Percentiles rank a stretch among this genome's conserved stretches.
These are phyloP conservation scores for Helarctos malayanus DNA, from an alignment of 2,797 vertebrate species.

Conservation along the genomic window DNA sequence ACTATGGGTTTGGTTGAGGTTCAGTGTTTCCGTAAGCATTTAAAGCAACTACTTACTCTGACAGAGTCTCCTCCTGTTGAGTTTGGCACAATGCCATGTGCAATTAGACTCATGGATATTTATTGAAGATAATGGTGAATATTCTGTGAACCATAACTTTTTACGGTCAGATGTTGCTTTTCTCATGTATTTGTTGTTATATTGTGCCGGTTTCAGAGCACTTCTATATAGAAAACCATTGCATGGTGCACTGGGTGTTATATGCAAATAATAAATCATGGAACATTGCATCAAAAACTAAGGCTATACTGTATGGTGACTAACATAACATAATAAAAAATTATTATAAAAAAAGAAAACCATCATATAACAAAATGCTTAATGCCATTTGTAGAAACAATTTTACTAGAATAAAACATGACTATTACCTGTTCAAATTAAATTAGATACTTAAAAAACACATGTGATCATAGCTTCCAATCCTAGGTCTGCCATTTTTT, in stretches of 20 bases:
- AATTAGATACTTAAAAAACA: slow-evolving; percentile 64
- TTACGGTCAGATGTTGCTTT: slow-evolving; percentile 38
- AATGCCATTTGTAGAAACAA: slow-evolving; percentile 24
- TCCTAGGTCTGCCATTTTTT: slow-evolving; percentile 54
- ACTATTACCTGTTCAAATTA: slow-evolving; percentile 36
- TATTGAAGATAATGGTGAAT: slow-evolving; percentile 50
- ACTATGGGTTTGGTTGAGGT: neutral
- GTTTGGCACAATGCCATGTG: slow-evolving; percentile 52
- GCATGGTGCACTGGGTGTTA: too few relatives aligned
- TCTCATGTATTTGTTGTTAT: neutral
- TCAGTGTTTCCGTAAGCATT: slow-evolving; percentile 51
- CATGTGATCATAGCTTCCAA: slow-evolving; percentile 47
- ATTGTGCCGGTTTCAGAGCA: slow-evolving; percentile 27
- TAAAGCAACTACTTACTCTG: slow-evolving; percentile 52
- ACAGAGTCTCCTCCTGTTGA: slow-evolving; percentile 40
- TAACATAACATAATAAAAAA: too few relatives aligned
- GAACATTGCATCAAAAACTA: too few relatives aligned
- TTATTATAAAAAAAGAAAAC: neutral
- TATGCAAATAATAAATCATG: too few relatives aligned
- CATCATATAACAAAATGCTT: slow-evolving; percentile 46
- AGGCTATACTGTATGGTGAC: too few relatives aligned
- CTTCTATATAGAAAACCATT: slow-evolving; percentile 16
- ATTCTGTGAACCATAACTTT: slow-evolving; percentile 48
- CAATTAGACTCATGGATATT: slow-evolving; percentile 43
- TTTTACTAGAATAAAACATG: slow-evolving; percentile 46